Base-by-base conservation (phyloP, 2,797 vertebrate genomes). In the Hoplostethus mediterraneus region DNA sequence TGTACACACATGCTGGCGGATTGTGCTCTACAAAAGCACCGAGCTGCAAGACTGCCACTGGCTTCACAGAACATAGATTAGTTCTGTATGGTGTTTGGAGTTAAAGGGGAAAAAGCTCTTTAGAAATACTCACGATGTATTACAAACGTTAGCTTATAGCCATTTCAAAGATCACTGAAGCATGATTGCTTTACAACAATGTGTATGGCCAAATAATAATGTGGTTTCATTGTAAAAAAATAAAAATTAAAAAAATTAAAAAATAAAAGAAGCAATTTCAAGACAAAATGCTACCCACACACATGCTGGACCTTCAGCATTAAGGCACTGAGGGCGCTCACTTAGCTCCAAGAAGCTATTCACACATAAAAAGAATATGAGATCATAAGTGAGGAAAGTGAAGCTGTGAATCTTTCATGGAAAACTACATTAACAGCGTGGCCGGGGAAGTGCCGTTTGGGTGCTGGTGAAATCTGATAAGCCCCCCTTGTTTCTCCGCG, bases 381-480 rank as follows among this genome's bases (percentile, higher is more conserved):
- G 76, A 75, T 51, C 53, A 36, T 14, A 60, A 69, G 48, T 71
- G 28, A 68, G 59, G 66, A 57, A 74, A 74, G 11, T 25, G 31
- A 79, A 45, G 38, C 60, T 36, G 36, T 77, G 51, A 73, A 73
- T 54, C 68, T 76, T 74, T 82, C 16, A 70, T 68, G 57, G 53
- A 57, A 77, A 79, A 75, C 36, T 55, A 56, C 66, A 83, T 80
- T 44, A 77, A 76, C 56, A 58, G 55, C 55, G 42, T 54, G 63
- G 73, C 67, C 28, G 30, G 36, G 5, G 33, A 56, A 56, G 48
- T n/a, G 38, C 16, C 1, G 25, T 76, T 80, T 76, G 52, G 56
- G 63, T 64, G 62, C 45, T 64, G 45, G 74, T 33, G n/a, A 57
- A 49, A 77, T 75, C 52, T 63, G 49, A 83, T 77, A 38, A 54